Conservation (phyloP, 35 echinoderm and acorn worm species). For the Heliocidaris erythrogramma region DNA sequence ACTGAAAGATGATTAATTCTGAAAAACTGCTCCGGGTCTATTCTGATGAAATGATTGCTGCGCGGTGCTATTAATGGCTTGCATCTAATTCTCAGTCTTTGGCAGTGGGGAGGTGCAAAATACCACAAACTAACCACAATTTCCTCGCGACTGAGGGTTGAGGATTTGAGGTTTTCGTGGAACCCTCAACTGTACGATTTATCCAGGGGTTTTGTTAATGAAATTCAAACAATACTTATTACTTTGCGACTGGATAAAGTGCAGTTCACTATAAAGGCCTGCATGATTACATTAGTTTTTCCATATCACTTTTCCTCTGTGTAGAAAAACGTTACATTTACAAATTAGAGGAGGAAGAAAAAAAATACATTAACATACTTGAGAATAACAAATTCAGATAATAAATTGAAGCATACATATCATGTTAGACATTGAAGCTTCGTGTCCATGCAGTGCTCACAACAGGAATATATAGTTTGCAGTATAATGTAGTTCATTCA, state of each 20-base stretch:
- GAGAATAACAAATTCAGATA: neutral
- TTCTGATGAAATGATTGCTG: neutral
- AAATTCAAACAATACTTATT: neutral
- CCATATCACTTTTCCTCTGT: too few relatives aligned
- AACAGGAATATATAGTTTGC: neutral
- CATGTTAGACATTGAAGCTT: neutral
- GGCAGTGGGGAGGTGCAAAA: neutral
- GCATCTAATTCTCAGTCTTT: neutral
- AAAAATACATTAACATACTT: neutral
- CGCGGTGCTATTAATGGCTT: neutral
- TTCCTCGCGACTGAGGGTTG: neutral
- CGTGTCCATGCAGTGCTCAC: neutral
- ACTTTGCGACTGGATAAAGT: neutral
- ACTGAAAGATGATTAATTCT: neutral
- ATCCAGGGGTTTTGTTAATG: neutral
- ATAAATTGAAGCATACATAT: neutral
- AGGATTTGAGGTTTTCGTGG: neutral
- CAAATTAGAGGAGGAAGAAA: too few relatives aligned
- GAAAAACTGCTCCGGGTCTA: neutral
- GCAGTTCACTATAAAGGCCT: neutral
- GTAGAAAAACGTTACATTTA: too few relatives aligned
- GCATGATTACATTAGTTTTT: neutral
- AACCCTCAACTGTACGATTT: neutral
- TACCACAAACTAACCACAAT: neutral
- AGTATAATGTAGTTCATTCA: conserved; percentile 3